Evolutionary conservation across 2,113 vertebrate genomes (phyloP), one percentile per base, ranked within the genome.

Genomic region (Amblyopsis rosae): DNA sequence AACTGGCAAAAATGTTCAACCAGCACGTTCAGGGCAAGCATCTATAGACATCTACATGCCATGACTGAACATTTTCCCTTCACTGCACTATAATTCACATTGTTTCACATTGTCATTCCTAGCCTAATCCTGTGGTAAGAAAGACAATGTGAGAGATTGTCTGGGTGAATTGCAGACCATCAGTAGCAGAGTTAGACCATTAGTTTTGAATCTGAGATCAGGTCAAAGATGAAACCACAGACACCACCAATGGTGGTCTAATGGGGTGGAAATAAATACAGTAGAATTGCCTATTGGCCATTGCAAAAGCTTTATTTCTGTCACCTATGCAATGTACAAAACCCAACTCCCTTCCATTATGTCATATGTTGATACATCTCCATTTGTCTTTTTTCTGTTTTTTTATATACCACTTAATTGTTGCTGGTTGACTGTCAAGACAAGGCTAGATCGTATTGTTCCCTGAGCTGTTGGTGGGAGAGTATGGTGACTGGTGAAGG

Each of bases 401-500:
- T 7, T 7, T 11, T 35, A 4, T 65, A 41, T 69, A 8, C 17
- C 17, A 60, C 63, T 65, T 46, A 1, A 79, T 83, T 66, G 72
- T 65, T 75, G 65, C 67, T 56, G 15, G 17, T 55, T n/a, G 53
- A 55, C 62, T 67, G 56, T 80, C 67, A 45, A 45, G 33, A 41
- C 33, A 33, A 45, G 33, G 33, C 33, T 46, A 10, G 12, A 69
- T 65, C 77, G 71, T 77, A 80, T 33, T 61, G 65, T 70, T 76
- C 67, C 73, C 66, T 53, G 17, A 16, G 76, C 78, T 69, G 68
- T 72, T 80, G 67, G 76, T 72, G 72, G 67, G 16, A 68, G 56
- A 77, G 76, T 82, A 84, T 82, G 76, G 78, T 80, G n/a, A 3
- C 82, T 82, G 76, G 78, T 80, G n/a, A 3, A 15, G 67, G 77